Conservation (phyloP, 2,113 vertebrate genomes). For the Hippolais icterina region DNA sequence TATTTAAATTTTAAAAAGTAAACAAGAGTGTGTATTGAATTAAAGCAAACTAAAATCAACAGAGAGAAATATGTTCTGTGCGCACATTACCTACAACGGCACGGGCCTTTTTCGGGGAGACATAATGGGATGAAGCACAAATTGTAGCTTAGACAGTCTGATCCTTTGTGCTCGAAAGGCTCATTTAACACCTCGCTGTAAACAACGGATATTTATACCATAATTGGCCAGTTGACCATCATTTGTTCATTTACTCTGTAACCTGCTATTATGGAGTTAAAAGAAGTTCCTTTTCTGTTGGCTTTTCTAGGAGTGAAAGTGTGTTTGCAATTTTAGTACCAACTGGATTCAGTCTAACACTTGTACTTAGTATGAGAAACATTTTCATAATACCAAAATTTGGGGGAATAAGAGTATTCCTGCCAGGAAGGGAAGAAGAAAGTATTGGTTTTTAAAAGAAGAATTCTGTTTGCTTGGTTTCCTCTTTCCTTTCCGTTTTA, state of each 20-base stretch:
- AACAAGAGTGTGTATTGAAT: constrained; percentile 85
- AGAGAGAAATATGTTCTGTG: constrained; percentile 72
- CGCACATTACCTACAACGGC: constrained; percentile 67
- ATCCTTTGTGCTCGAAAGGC: constrained; percentile 72
- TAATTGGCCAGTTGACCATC: constrained; percentile 79
- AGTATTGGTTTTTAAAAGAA: constrained; percentile 56
- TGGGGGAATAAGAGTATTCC: constrained; percentile 52
- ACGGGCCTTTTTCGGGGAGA: constrained; percentile 68
- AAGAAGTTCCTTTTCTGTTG: constrained; percentile 72
- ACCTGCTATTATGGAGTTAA: constrained; percentile 80
- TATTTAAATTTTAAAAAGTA: constrained; percentile 89
- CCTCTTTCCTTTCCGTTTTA: constrained; percentile 59
- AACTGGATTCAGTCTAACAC: constrained; percentile 71
- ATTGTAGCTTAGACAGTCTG: constrained; percentile 74
- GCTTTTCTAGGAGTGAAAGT: constrained; percentile 69
- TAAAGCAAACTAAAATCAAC: constrained; percentile 85
- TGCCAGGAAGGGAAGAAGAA: constrained; percentile 73
- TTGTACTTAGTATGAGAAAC: constrained; percentile 70
- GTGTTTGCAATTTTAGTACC: constrained; percentile 73
- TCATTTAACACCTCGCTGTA: constrained; percentile 76
- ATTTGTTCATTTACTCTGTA: constrained; percentile 65
- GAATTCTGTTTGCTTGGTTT: constrained; percentile 61
- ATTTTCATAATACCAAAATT: constrained; percentile 73
- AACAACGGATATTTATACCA: constrained; percentile 79
- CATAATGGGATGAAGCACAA: constrained; percentile 76